phyloP scores from a whole-genome alignment of 1,140 invertebrate genomes.

The Subanguina moxae region DNA sequence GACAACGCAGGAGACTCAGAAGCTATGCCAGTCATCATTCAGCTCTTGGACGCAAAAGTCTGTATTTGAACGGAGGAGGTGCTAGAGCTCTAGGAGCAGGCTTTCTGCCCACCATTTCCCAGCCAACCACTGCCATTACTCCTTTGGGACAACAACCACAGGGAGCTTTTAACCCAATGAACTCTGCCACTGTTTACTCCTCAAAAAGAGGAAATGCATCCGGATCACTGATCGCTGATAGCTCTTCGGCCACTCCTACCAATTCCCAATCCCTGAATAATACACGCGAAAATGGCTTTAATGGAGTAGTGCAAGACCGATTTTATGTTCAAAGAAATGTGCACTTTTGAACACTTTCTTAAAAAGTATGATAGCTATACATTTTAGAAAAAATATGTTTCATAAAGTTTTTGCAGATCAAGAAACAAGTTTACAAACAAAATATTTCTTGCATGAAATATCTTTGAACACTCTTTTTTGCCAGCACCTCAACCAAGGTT shows the following conservation, averaged over 20 bases:
- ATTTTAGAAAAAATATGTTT: no score
- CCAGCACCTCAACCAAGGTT: no score
- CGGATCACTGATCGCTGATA: no score
- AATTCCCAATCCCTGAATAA: no score
- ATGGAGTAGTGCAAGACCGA: background rate
- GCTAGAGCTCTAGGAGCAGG: background rate
- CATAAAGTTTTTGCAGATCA: no score
- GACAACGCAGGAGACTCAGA: background rate
- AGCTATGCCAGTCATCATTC: background rate
- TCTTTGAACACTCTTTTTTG: no score
- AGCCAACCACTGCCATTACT: background rate
- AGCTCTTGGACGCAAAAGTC: background rate
- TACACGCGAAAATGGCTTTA: background rate
- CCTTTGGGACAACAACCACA: background rate
- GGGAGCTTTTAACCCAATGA: background rate
- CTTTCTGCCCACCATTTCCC: background rate
- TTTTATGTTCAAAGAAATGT: constrained; percentile 3
- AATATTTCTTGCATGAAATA: no score
- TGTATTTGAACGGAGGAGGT: background rate
- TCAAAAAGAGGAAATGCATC: no score
- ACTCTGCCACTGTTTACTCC: no score
- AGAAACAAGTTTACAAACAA: no score
- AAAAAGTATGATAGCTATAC: no score
- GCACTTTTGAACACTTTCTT: background rate
- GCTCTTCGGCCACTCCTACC: no score